Percentiles rank a stretch among this genome's conserved stretches.
Conservation (phyloP, 2,888 invertebrate species). For the Metacarcinus magister region DNA sequence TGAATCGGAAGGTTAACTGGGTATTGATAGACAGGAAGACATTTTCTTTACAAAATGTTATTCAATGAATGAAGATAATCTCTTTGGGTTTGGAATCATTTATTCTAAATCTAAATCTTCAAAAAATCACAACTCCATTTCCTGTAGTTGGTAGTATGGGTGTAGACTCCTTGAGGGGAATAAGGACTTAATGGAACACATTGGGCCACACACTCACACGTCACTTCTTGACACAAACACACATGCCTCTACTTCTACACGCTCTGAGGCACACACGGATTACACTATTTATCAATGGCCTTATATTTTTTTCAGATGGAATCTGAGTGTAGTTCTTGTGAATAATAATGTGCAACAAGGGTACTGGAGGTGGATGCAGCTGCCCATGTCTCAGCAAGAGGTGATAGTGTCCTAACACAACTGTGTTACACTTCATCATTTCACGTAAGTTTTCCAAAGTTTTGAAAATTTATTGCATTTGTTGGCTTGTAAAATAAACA, state of each 20-base stretch:
- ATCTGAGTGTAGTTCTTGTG: background rate
- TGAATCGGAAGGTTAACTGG: no score
- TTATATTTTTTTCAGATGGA: background rate
- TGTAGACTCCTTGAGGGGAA: background rate
- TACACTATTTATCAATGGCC: background rate
- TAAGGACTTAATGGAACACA: background rate
- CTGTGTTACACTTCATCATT: no score
- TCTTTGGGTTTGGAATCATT: no score
- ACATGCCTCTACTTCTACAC: slow-evolving; percentile 22
- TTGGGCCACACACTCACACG: background rate
- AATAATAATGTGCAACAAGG: background rate
- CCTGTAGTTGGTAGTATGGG: background rate
- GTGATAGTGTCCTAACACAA: no score
- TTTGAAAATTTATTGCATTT: background rate
- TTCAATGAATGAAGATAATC: no score
- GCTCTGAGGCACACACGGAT: background rate
- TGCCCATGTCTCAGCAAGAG: background rate
- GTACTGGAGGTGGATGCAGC: background rate
- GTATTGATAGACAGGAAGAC: no score
- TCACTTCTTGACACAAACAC: background rate
- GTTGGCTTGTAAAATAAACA: background rate
- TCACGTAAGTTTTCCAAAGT: no score
- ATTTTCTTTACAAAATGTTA: no score
- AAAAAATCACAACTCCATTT: no score
- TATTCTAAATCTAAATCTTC: no score